These are phyloP conservation scores for Sturmia bella DNA, from an alignment of 2,888 invertebrate species.

Conservation along the genomic window DNA sequence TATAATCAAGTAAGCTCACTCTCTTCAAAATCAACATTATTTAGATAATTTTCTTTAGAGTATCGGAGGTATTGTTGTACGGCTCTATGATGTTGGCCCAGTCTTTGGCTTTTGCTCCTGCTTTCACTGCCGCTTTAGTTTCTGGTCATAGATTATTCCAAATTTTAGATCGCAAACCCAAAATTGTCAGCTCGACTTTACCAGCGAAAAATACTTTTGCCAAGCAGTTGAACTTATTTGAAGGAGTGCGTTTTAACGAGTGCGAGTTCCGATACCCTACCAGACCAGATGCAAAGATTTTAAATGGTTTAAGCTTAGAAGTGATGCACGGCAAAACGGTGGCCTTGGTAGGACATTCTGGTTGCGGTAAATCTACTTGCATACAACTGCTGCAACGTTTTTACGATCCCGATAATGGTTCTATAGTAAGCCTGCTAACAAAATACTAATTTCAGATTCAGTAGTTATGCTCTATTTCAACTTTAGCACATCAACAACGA, in stretches of 20 bases:
- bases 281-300: conserved; percentile 87
- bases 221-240: conserved; percentile 78
- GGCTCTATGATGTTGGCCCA: conserved; percentile 92
- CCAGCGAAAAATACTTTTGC: conserved; percentile 76
- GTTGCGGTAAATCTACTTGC: conserved; percentile 92
- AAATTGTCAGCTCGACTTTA: conserved; percentile 82
- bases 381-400: conserved; percentile 90
- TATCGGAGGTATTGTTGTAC: conserved; percentile 89
- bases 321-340: conserved; percentile 88
- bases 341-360: conserved; percentile 88
- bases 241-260: conserved; percentile 84
- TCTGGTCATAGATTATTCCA: conserved; percentile 87
- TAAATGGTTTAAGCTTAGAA: conserved; percentile 87
- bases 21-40: not conserved
- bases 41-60: conserved; percentile 81
- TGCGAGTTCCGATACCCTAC: conserved; percentile 92
- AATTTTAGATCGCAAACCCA: conserved; percentile 85
- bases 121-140: conserved; percentile 88
- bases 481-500: conserved; percentile 82
- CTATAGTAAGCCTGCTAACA: conserved; percentile 82
- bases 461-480: too few relatives aligned
- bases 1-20: conserved; percentile 86
- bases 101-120: conserved; percentile 89
- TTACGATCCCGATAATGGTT: conserved; percentile 88
- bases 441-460: too few relatives aligned